phyloP scores from a whole-genome alignment of 2,888 invertebrate species.

The Sericinus montela region DNA sequence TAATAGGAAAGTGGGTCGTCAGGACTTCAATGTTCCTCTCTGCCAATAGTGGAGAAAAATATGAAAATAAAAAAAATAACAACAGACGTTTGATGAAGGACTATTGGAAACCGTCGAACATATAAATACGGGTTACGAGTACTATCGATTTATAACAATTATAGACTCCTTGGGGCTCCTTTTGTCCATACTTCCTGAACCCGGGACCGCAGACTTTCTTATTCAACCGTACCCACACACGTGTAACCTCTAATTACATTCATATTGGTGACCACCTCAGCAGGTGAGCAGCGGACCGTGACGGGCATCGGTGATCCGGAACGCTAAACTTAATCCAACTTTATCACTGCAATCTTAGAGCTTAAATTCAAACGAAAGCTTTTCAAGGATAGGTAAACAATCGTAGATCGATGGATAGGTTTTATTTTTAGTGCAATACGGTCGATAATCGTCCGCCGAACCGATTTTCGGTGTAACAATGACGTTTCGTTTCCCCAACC shows the following conservation, averaged over 20 bases:
- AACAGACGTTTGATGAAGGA: not conserved
- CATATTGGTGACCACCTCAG: constrained; percentile 70
- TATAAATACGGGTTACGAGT: not conserved
- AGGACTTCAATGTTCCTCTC: too few relatives aligned
- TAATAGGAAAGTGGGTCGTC: too few relatives aligned
- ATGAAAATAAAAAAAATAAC: not conserved
- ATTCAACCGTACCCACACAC: constrained; percentile 37
- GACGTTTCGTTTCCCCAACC: constrained; percentile 38
- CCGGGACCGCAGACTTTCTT: constrained; percentile 57
- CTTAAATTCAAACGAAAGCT: constrained; percentile 24
- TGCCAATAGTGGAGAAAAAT: too few relatives aligned
- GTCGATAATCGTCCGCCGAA: constrained; percentile 39
- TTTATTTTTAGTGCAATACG: constrained; percentile 46
- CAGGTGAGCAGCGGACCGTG: constrained; percentile 63
- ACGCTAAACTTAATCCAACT: constrained; percentile 24
- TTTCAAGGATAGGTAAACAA: constrained; percentile 45
- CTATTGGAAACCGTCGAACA: not conserved
- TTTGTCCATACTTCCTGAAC: constrained; percentile 55
- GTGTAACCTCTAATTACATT: constrained; percentile 68
- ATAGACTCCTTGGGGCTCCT: constrained; percentile 17
- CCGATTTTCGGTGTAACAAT: constrained; percentile 47
- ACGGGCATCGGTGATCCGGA: constrained; percentile 61
- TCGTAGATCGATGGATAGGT: constrained; percentile 47
- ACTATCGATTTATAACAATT: constrained; percentile 18
- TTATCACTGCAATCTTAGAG: constrained; percentile 20